These are phyloP conservation scores for Decapterus maruadsi DNA, from an alignment of 2,797 vertebrate species.

Conservation along the genomic window DNA sequence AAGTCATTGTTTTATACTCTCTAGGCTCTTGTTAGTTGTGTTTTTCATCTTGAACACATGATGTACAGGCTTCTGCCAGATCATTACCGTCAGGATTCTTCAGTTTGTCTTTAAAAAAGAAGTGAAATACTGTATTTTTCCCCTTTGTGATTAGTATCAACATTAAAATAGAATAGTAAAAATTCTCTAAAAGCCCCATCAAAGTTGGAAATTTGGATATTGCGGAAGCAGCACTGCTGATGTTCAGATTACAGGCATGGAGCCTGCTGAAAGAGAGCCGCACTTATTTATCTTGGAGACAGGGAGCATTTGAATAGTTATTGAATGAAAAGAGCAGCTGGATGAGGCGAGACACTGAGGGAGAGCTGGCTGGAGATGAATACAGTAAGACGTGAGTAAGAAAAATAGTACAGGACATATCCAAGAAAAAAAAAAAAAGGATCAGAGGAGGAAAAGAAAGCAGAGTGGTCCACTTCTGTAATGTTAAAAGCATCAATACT, in stretches of 20 bases:
- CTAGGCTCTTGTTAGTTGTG: not conserved
- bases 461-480: slow-evolving; percentile 60
- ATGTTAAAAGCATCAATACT: slow-evolving; percentile 72
- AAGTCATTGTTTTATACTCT: not conserved
- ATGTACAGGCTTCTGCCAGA: not conserved
- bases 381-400: slow-evolving; percentile 29
- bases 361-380: slow-evolving; percentile 35
- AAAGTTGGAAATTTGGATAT: not conserved
- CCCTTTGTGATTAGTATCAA: not conserved
- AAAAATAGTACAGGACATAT: slow-evolving; percentile 19
- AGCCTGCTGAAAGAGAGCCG: not conserved
- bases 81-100: not conserved
- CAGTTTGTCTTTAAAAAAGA: not conserved
- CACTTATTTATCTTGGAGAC: not conserved
- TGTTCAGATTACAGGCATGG: not conserved
- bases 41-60: not conserved
- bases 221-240: not conserved
- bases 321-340: slow-evolving; percentile 40
- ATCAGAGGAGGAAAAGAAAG: slow-evolving; percentile 20
- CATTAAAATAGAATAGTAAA: not conserved
- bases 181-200: not conserved
- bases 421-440: slow-evolving; percentile 15
- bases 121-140: not conserved
- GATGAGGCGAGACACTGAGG: slow-evolving; percentile 46
- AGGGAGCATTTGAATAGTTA: slow-evolving; percentile 2